phyloP scores from a whole-genome alignment of 2,888 invertebrate species.

The Pomacea canaliculata region DNA sequence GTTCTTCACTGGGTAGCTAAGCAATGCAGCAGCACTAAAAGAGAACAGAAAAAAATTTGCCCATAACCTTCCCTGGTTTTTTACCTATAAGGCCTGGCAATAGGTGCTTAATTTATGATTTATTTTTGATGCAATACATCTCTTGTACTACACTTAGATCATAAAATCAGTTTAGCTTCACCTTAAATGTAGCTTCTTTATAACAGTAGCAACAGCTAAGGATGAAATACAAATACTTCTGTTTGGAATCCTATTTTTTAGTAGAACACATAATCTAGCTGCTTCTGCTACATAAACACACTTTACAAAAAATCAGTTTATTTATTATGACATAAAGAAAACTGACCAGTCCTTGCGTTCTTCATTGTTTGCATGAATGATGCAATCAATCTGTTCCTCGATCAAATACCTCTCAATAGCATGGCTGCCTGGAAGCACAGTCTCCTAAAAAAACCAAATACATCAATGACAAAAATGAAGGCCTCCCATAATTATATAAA shows the following conservation, averaged over 20 bases:
- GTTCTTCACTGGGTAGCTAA: constrained; percentile 84
- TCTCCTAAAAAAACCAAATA: constrained; percentile 60
- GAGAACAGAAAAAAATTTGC: neutral
- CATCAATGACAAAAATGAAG: neutral
- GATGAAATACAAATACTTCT: too few species aligned
- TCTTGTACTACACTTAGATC: too few species aligned
- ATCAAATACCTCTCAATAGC: constrained; percentile 97
- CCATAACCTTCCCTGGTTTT: neutral
- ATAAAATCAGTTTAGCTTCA: too few species aligned
- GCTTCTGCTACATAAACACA: too few species aligned
- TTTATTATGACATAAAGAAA: neutral
- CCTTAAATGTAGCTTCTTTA: too few species aligned
- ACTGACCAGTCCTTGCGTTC: constrained; percentile 92
- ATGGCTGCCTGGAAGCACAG: constrained; percentile 89
- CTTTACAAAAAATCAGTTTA: too few species aligned
- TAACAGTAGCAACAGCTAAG: too few species aligned
- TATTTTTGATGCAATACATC: neutral
- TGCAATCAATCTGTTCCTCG: constrained; percentile 95
- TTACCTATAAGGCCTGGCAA: neutral
- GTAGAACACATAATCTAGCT: too few species aligned
- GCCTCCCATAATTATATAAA: too few species aligned
- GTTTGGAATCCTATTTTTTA: too few species aligned
- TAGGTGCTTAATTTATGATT: neutral
- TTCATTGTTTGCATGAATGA: constrained; percentile 86
- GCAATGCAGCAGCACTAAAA: constrained; percentile 84